Evolutionary conservation across 2,888 invertebrate genomes (phyloP), one percentile per base, ranked within the genome.

Genomic region (Drosophila robusta): DNA sequence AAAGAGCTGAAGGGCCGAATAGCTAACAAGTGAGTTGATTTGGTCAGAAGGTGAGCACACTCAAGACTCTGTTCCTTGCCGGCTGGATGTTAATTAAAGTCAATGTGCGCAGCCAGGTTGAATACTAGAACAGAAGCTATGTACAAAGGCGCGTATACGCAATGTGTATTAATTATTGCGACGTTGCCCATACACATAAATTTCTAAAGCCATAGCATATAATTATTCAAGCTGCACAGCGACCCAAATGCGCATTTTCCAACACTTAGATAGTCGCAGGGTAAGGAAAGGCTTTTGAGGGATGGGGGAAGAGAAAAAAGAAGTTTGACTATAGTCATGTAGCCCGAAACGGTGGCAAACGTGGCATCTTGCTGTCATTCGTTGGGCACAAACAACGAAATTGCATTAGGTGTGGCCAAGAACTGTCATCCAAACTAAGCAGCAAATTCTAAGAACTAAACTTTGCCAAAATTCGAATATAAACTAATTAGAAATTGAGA

Each of bases 321-420:
- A 47, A 2, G 26, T 46, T 16, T 32, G 32, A 39, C 44, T 24
- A 24, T 4, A 5, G 36, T 46, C 45, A 29, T 38, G 51, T 3
- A 50, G 64, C 54, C 39, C 39, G 62, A 26, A 42, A 42, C 29
- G 29, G 16, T 46, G 32, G 49, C 58, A 51, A 66, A 39, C 42
- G 45, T 47, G 45, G 70, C 62, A 55, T 58, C 39, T 39, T 38
- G 49, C 58, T 52, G 61, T 69, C 72, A 75, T 38, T 60, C 63
- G 61, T 26, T 47, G 65, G 52, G 54, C 65, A 62, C 62, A 62
- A 62, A 75, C 75, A 78, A 61, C 60, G 56, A 75, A 71, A 75
- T 71, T 75, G 74, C 74, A 78, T 75, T 65, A 46, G 60, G 44
- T 36, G 24, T 29, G 32, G 60, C 55, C 55, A 42, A 56, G 16